A percentile compares a stretch with the other conserved stretches of the same genome.
These are phyloP conservation scores for Sericinus montela DNA, from an alignment of 2,888 invertebrate species.

Conservation along the genomic window DNA sequence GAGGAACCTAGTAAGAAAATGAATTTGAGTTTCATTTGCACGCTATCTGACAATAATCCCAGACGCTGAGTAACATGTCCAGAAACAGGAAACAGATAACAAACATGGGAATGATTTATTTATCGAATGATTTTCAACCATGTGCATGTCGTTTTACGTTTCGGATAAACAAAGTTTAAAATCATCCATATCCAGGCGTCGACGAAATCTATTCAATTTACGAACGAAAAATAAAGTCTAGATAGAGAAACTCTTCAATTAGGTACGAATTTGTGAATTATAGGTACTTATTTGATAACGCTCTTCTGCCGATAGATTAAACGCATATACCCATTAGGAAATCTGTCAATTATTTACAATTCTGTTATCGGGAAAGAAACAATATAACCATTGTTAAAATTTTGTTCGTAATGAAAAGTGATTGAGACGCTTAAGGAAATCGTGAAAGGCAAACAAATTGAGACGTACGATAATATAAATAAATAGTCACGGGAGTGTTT, in stretches of 20 bases:
- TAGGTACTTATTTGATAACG: conserved; percentile 15
- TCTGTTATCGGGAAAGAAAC: conserved; percentile 13
- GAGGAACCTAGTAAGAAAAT: not conserved
- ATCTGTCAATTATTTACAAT: conserved; percentile 17
- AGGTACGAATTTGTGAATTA: conserved; percentile 19
- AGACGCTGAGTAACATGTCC: conserved; percentile 50
- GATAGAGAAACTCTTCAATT: conserved; percentile 18
- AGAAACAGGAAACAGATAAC: conserved; percentile 55
- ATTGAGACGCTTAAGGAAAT: conserved; percentile 15
- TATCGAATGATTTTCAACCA: conserved; percentile 19
- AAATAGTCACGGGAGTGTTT: conserved; percentile 18
- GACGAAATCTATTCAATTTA: conserved; percentile 9
- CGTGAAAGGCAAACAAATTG: conserved; percentile 16
- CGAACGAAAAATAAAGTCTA: conserved; percentile 19
- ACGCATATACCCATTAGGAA: conserved; percentile 15
- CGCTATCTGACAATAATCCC: conserved; percentile 31
- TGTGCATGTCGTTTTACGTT: conserved; percentile 19
- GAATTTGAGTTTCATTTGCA: conserved; percentile 33
- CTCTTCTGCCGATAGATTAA: conserved; percentile 12
- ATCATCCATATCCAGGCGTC: conserved; percentile 16
- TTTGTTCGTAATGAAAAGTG: conserved; percentile 9
- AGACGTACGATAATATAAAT: conserved; percentile 16
- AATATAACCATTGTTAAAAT: conserved; percentile 11
- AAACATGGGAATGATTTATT: conserved; percentile 24
- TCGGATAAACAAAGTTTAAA: conserved; percentile 19